Percentiles rank a stretch among this genome's conserved stretches.
phyloP scores from a whole-genome alignment of 2,113 vertebrate species.

The Sinocyclocheilus anophthalmus region DNA sequence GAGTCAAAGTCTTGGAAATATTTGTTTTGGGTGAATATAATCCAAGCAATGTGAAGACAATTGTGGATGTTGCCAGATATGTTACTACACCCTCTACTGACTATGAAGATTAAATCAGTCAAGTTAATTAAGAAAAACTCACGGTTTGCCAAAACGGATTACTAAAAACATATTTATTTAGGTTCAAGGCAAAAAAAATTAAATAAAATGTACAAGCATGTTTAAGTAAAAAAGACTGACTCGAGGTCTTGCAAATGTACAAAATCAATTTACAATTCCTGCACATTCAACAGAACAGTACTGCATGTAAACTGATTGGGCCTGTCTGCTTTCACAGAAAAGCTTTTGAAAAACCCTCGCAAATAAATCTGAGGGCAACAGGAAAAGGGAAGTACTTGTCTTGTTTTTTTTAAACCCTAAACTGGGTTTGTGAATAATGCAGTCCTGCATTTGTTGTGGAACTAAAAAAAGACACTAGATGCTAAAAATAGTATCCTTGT shows the following conservation, averaged over 20 bases:
- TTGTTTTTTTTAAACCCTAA: background rate
- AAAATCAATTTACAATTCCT: conserved; percentile 28
- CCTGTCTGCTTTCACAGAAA: conserved; percentile 33
- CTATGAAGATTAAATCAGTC: background rate
- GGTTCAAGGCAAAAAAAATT: background rate
- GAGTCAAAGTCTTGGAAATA: background rate
- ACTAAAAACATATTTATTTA: background rate
- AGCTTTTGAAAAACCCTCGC: conserved; percentile 22
- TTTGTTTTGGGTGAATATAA: background rate
- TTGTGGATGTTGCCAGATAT: background rate
- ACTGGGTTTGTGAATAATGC: background rate
- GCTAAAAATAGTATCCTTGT: background rate
- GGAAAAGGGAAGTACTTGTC: background rate
- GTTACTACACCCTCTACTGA: conserved; percentile 10
- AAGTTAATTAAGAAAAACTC: background rate
- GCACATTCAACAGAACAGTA: conserved; percentile 29
- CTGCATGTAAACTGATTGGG: conserved; percentile 49
- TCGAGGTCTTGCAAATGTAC: background rate
- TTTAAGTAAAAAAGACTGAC: background rate
- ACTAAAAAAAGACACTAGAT: background rate
- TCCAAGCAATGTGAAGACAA: background rate
- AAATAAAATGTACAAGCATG: background rate
- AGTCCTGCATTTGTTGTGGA: background rate
- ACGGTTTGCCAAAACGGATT: background rate
- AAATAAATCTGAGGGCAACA: background rate